Evolutionary conservation across 2,797 vertebrate species (phyloP), one percentile per base, ranked within the genome.

Genomic region (Melopsittacus undulatus): DNA sequence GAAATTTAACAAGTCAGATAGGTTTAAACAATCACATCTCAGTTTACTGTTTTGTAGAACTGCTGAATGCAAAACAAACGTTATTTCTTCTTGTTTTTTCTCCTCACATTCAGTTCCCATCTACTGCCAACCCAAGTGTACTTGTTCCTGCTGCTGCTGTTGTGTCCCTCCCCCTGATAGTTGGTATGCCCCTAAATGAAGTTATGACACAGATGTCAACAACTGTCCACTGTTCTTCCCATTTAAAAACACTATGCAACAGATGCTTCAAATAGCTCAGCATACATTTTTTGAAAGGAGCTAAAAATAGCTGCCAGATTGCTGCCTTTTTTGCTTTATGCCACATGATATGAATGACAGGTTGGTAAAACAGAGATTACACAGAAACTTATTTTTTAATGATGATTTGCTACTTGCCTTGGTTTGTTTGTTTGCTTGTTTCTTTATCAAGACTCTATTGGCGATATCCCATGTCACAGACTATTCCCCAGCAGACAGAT

Each of bases 231-330:
- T 89, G 42, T 77, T 68, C 43, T 94, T 94, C 43, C 42, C 14
- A 62, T 63, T 91, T 61, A 18, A 89, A 87, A 90, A 43, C 13
- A 29, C 69, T 95, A 46, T 67, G 34, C 11, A 90, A 69, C 87
- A 96, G 84, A 94, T 95, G 87, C 27, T 92, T 48, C 32, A 90
- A 95, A 87, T 89, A 64, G 16, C 45, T 43, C 27, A 70, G 83
- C 43, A 90, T 77, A 79, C 29, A 87, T 96, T 92, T 94, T 30
- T 49, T 42, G 29, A 77, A 85, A 49, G 93, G 45, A 83, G 69
- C 66, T 70, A 92, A 92, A 74, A 81, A 79, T 18, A 87, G 51
- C 40, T 93, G n/a, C 24, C 68, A 96, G 40, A 84, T 54, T 76
- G 22, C 32, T 94, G 64, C 92, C 9, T 73, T 69, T 86, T 89